These are phyloP conservation scores for Lepidocyrtinus sp. DNA, from an alignment of 2,888 invertebrate genomes.

Conservation along the genomic window DNA sequence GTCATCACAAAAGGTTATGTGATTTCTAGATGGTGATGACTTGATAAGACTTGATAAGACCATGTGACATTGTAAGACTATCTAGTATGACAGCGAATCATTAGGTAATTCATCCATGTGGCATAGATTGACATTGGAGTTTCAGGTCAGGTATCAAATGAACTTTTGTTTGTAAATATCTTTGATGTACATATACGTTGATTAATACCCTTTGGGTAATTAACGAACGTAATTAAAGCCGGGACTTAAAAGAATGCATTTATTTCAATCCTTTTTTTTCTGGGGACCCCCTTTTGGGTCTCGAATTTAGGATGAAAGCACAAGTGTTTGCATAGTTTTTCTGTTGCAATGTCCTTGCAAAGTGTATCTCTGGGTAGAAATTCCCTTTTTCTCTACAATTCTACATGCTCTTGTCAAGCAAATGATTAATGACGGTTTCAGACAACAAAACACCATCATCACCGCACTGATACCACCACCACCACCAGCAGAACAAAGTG, in stretches of 20 bases:
- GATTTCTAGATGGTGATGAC: too few relatives aligned
- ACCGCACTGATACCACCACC: conserved; percentile 25
- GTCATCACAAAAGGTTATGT: neutral
- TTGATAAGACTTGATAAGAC: conserved; percentile 9
- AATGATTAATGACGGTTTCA: conserved; percentile 60
- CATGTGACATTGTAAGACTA: neutral
- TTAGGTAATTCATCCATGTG: too few relatives aligned
- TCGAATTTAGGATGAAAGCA: conserved; percentile 9
- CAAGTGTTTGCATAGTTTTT: neutral
- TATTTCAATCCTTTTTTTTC: neutral
- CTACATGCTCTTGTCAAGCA: conserved; percentile 43
- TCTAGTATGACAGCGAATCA: too few relatives aligned
- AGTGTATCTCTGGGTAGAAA: conserved; percentile 4
- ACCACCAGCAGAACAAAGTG: neutral
- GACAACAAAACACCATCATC: conserved; percentile 39
- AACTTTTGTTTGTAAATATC: too few relatives aligned
- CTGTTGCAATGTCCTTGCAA: conserved; percentile 13
- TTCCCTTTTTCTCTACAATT: conserved; percentile 25
- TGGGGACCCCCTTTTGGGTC: conserved; percentile 9
- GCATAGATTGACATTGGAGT: too few relatives aligned
- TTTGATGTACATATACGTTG: too few relatives aligned
- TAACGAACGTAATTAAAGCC: neutral
- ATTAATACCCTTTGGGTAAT: neutral
- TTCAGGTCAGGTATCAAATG: too few relatives aligned
- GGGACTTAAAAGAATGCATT: conserved; percentile 7